Evolutionary conservation across 2,797 vertebrate genomes (phyloP).

Genomic region (Tragopan temminckii): DNA sequence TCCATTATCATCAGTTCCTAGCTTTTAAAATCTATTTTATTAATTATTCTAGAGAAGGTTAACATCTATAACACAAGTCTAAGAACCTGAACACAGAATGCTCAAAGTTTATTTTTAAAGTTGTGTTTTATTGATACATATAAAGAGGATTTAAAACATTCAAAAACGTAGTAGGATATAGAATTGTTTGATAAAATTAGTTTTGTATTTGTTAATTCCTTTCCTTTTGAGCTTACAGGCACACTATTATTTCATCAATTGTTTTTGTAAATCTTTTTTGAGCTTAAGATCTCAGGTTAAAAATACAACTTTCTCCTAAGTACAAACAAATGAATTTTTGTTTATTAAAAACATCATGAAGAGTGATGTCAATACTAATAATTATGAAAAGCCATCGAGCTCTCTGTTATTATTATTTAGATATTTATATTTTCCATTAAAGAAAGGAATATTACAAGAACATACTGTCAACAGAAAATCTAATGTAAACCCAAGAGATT

Average conservation of each 20-base stretch:
- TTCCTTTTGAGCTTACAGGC: neutral
- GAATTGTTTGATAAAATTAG: neutral
- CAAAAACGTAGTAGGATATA: neutral
- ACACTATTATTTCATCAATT: neutral
- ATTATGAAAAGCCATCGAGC: neutral
- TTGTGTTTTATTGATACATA: neutral
- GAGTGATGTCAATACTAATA: neutral
- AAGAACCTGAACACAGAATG: neutral
- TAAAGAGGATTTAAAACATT: neutral
- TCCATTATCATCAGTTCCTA: neutral
- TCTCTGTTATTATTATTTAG: neutral
- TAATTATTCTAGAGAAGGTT: neutral
- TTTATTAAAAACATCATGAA: neutral
- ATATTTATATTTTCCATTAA: neutral
- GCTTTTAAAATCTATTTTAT: neutral
- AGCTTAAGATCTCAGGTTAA: neutral
- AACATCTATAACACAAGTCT: neutral
- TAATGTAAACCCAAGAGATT: neutral
- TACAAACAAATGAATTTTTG: neutral
- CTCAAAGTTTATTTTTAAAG: neutral
- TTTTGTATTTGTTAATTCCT: neutral
- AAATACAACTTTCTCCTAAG: neutral
- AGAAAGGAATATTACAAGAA: neutral
- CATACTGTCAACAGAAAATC: neutral
- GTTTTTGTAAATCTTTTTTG: neutral